Percentiles rank a stretch among this genome's conserved stretches.
Conservation (phyloP, 2,797 vertebrate species). For the Distichodus sexfasciatus region DNA sequence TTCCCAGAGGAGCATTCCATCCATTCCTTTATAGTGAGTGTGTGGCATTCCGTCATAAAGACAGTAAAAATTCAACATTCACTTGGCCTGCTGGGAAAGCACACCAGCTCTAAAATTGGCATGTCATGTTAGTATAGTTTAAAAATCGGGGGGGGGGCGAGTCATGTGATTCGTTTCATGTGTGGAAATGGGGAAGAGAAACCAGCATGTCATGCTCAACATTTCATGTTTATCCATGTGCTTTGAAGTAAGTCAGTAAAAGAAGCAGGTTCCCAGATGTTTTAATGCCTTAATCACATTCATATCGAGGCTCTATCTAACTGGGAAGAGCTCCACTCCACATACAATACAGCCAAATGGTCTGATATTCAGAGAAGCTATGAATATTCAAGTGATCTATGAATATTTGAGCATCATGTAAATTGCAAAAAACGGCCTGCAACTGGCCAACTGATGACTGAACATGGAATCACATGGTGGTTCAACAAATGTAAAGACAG, state of each 20-base stretch:
- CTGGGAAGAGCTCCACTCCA: neutral
- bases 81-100: neutral
- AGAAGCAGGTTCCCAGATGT: neutral
- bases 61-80: neutral
- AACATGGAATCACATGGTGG: conserved; percentile 28
- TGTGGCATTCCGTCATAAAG: too few species aligned
- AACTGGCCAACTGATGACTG: conserved; percentile 22
- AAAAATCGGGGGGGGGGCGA: too few species aligned
- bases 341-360: neutral
- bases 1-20: too few species aligned
- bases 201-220: neutral
- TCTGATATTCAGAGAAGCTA: conserved; percentile 24
- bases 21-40: too few species aligned
- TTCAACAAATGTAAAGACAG: conserved; percentile 28
- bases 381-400: conserved; percentile 38
- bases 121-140: neutral
- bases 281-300: neutral
- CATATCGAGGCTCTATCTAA: neutral
- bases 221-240: neutral
- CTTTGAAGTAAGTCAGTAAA: neutral
- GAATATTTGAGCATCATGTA: conserved; percentile 37
- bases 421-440: conserved; percentile 20
- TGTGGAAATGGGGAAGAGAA: neutral
- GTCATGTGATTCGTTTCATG: too few species aligned
- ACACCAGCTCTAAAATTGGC: neutral